phyloP scores from a whole-genome alignment of 2,113 vertebrate species.

The Sakesphorus luctuosus region DNA sequence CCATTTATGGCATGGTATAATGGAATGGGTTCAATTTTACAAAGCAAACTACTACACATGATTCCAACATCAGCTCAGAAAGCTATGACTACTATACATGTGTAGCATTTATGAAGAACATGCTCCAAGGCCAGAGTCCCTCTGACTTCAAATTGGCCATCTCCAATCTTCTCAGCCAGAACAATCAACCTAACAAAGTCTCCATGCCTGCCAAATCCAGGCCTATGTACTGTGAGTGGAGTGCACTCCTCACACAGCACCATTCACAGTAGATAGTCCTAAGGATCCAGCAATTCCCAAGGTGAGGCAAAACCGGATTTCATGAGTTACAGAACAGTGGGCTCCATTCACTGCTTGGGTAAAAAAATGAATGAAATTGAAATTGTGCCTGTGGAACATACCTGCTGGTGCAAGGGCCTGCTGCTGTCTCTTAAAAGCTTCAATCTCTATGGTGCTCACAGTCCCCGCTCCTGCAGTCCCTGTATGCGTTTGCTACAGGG shows the following conservation, averaged over 20 bases:
- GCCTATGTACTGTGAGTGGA: constrained; percentile 22
- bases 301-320: constrained; percentile 28
- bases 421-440: constrained; percentile 94
- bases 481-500: constrained; percentile 83
- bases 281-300: not conserved
- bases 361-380: not conserved
- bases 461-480: constrained; percentile 79
- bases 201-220: constrained; percentile 45
- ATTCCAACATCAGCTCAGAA: constrained; percentile 51
- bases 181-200: not conserved
- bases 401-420: constrained; percentile 90
- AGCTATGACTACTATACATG: constrained; percentile 51
- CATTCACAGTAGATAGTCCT: not conserved
- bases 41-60: constrained; percentile 60
- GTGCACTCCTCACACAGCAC: not conserved
- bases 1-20: constrained; percentile 74
- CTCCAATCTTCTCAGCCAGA: constrained; percentile 42
- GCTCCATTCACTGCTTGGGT: not conserved
- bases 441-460: constrained; percentile 86
- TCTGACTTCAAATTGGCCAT: not conserved
- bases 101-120: constrained; percentile 50
- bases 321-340: not conserved
- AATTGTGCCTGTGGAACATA: constrained; percentile 58
- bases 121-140: constrained; percentile 31
- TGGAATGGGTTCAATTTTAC: constrained; percentile 68